A percentile compares a stretch with the other conserved stretches of the same genome.
These are phyloP conservation scores for Tachysurus fulvidraco DNA, from an alignment of 2,113 vertebrate species.

Conservation along the genomic window DNA sequence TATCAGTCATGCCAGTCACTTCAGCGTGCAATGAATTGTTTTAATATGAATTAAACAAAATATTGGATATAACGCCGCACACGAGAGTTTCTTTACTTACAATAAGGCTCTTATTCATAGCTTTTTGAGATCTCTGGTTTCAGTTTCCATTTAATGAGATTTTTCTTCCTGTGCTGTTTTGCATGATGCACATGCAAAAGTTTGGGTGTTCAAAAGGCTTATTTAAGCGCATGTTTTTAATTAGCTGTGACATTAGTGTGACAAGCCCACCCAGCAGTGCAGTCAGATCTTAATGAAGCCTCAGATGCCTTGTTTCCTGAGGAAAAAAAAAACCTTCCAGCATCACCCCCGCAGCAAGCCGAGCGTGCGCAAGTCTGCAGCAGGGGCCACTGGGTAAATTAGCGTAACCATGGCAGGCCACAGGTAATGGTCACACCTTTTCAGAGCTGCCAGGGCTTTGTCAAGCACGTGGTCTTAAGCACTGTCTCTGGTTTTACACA, in stretches of 20 bases:
- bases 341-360: background rate
- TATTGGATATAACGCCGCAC: background rate
- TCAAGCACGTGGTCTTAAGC: conserved; percentile 1
- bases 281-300: conserved; percentile 49
- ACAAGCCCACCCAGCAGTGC: conserved; percentile 35
- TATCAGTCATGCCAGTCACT: conserved; percentile 8
- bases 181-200: conserved; percentile 16
- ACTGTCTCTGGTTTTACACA: background rate
- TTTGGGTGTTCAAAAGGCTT: background rate
- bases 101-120: background rate
- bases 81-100: background rate
- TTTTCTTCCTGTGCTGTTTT: background rate
- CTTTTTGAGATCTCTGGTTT: background rate
- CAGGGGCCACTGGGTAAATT: conserved; percentile 37
- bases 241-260: conserved; percentile 50
- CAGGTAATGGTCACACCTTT: conserved; percentile 49
- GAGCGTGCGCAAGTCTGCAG: background rate
- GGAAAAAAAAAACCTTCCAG: conserved; percentile 23
- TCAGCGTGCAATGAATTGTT: conserved; percentile 1
- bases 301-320: conserved; percentile 32
- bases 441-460: conserved; percentile 26
- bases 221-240: conserved; percentile 39
- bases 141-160: background rate
- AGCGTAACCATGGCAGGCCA: conserved; percentile 29
- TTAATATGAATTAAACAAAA: conserved; percentile 4